These are phyloP conservation scores for Stomatorhinus walkeri DNA, from an alignment of 2,797 vertebrate species.

Conservation along the genomic window DNA sequence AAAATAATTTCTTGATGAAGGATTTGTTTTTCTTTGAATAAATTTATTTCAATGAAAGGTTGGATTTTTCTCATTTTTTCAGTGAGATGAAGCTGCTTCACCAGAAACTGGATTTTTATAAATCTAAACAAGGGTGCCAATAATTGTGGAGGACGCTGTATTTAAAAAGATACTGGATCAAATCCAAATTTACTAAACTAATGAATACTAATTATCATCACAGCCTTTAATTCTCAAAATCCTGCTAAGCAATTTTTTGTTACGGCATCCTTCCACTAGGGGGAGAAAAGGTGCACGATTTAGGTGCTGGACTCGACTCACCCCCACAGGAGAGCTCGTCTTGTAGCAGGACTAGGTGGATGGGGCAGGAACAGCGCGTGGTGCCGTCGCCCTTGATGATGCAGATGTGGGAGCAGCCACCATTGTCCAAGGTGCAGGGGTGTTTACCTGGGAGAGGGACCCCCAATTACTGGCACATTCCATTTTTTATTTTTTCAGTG, in stretches of 20 bases:
- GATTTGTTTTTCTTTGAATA: too few relatives aligned
- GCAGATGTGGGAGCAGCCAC: slow-evolving; percentile 95
- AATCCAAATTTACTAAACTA: neutral
- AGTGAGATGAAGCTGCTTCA: too few relatives aligned
- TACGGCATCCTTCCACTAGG: neutral
- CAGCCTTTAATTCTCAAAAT: neutral
- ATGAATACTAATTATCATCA: neutral
- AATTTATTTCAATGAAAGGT: too few relatives aligned
- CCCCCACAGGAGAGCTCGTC: slow-evolving; percentile 94
- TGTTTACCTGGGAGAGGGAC: slow-evolving; percentile 69
- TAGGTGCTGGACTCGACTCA: slow-evolving; percentile 43
- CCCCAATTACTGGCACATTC: neutral
- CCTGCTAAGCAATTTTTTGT: neutral
- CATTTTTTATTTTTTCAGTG: neutral
- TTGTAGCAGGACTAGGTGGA: slow-evolving; percentile 88
- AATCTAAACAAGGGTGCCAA: too few relatives aligned
- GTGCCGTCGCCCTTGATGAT: slow-evolving; percentile 93
- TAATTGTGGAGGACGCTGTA: neutral
- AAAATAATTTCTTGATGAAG: too few relatives aligned
- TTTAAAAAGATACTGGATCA: neutral
- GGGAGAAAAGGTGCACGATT: neutral
- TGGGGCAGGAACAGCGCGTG: slow-evolving; percentile 87
- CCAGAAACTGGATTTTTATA: too few relatives aligned
- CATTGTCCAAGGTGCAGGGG: slow-evolving; percentile 89
- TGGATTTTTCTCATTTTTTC: too few relatives aligned